These are phyloP conservation scores for Serripes groenlandicus DNA, from an alignment of 2,888 invertebrate species.

Conservation along the genomic window DNA sequence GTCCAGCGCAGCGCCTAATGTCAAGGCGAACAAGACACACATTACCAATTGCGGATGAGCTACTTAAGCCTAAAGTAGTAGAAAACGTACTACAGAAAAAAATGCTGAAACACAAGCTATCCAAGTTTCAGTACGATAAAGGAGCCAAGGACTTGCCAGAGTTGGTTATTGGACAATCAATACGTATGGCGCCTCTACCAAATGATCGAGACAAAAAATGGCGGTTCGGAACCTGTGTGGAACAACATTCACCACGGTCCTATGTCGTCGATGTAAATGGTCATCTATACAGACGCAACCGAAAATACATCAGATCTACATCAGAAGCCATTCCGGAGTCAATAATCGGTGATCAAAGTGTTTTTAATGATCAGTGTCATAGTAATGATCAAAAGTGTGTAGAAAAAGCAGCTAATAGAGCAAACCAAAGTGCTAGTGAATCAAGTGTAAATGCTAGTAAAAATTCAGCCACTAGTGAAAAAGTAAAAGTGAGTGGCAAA, in stretches of 20 bases:
- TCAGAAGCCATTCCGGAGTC: neutral
- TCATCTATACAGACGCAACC: neutral
- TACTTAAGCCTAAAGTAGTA: constrained; percentile 26
- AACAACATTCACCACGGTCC: neutral
- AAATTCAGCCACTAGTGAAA: too few species aligned
- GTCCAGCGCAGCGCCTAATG: constrained; percentile 61
- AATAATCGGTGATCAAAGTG: too few species aligned
- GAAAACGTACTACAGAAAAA: constrained; percentile 21
- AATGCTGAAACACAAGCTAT: neutral
- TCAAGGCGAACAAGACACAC: constrained; percentile 48
- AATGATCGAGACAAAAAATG: constrained; percentile 9
- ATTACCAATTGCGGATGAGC: constrained; percentile 29
- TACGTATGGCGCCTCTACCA: constrained; percentile 11
- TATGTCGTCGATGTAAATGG: constrained; percentile 5
- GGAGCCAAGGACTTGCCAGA: constrained; percentile 2
- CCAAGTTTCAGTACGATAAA: too few species aligned
- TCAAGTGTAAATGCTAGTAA: too few species aligned
- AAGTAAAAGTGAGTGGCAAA: too few species aligned
- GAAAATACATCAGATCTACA: constrained; percentile 1
- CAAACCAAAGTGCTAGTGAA: too few species aligned
- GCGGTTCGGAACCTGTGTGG: constrained; percentile 9
- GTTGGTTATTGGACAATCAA: neutral
- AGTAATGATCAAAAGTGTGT: too few species aligned
- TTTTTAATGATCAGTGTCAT: too few species aligned
- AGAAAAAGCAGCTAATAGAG: too few species aligned